phyloP scores from a whole-genome alignment of 2,113 vertebrate species.

The Enhydra lutris region DNA sequence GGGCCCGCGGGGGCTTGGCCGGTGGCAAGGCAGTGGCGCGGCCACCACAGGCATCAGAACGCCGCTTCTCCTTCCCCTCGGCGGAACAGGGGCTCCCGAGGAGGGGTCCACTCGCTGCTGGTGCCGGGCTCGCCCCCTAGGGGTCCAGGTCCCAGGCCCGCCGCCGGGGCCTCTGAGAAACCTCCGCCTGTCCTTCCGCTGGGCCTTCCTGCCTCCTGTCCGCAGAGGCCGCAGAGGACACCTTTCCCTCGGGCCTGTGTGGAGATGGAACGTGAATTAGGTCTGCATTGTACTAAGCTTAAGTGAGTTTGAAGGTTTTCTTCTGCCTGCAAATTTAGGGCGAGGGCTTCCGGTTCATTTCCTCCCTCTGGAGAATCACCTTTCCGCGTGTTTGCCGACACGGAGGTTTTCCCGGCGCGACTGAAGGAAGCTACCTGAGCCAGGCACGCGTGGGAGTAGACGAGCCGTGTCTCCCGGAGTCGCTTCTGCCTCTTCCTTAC shows the following conservation, averaged over 20 bases:
- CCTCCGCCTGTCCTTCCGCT: slow-evolving; percentile 64
- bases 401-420: slow-evolving; percentile 22
- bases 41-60: slow-evolving; percentile 92
- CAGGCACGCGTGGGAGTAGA: slow-evolving; percentile 9
- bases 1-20: slow-evolving; percentile 87
- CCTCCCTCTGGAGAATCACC: slow-evolving; percentile 1
- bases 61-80: slow-evolving; percentile 86
- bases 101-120: slow-evolving; percentile 84
- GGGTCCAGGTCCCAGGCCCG: slow-evolving; percentile 71
- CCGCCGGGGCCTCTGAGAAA: slow-evolving; percentile 74
- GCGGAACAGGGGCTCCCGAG: slow-evolving; percentile 73
- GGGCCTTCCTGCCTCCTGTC: background rate
- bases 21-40: slow-evolving; percentile 88
- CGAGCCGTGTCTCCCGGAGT: background rate
- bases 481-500: no score
- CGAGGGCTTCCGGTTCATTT: background rate
- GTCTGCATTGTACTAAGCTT: rapidly evolving
- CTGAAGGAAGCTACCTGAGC: background rate
- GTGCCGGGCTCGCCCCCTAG: slow-evolving; percentile 74
- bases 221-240: background rate
- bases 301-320: slow-evolving; percentile 27
- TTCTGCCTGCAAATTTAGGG: slow-evolving; percentile 38
- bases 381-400: background rate
- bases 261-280: rapidly evolving
- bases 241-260: rapidly evolving